phyloP scores from a whole-genome alignment of 1,140 invertebrate genomes.

The Brachionus angularis region DNA sequence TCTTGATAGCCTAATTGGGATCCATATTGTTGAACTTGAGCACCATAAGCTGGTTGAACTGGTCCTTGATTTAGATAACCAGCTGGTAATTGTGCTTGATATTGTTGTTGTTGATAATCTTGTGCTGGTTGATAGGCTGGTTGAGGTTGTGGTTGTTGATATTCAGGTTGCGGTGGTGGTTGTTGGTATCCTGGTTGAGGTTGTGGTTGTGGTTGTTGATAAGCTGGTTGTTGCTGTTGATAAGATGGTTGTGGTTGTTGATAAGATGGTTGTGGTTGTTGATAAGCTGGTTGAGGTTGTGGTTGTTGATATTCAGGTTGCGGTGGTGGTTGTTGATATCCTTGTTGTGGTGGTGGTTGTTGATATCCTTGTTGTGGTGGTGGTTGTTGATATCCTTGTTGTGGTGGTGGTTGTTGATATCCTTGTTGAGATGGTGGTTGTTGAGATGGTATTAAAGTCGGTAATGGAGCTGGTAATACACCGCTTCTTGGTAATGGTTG shows the following conservation, averaged over 20 bases:
- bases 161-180: neutral
- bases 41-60: neutral
- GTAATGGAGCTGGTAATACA: constrained; percentile 6
- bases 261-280: neutral
- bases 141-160: neutral
- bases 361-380: neutral
- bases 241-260: neutral
- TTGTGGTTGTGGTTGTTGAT: neutral
- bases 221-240: neutral
- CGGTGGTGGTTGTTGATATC: neutral
- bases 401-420: neutral
- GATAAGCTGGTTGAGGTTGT: neutral
- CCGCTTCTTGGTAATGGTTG: constrained; percentile 39
- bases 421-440: neutral
- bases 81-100: neutral
- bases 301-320: neutral
- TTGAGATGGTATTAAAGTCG: neutral
- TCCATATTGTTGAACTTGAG: neutral
- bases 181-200: neutral
- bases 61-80: neutral
- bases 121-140: neutral
- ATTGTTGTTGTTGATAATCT: neutral
- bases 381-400: neutral
- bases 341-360: neutral
- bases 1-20: neutral